Conservation (phyloP, 2,888 invertebrate species). For the Oscheius onirici region DNA sequence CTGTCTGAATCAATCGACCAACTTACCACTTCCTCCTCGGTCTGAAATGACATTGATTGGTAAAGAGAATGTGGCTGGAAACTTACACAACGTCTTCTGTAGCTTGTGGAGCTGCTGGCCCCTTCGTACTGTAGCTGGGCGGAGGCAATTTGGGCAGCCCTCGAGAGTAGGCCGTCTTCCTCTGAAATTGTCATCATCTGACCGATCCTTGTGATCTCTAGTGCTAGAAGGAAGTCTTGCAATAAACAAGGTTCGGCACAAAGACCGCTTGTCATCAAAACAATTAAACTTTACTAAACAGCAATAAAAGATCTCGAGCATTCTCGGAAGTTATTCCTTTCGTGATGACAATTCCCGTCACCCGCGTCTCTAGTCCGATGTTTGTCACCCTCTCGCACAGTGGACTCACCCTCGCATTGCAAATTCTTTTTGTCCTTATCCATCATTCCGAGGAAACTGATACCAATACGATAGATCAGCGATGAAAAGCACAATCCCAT, state of each 20-base stretch:
- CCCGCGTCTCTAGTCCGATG: constrained; percentile 20
- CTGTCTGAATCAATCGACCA: not conserved
- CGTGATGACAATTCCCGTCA: constrained; percentile 18
- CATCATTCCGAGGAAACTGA: constrained; percentile 13
- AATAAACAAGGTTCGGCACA: not conserved
- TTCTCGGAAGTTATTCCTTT: not conserved
- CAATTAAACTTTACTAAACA: no score
- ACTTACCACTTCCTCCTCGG: not conserved
- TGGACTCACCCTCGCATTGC: constrained; percentile 9
- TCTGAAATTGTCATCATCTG: constrained; percentile 23
- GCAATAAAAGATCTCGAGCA: no score
- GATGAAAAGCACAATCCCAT: constrained; percentile 24
- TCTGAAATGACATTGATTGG: not conserved
- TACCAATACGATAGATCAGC: not conserved
- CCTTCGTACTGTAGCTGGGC: constrained; percentile 8
- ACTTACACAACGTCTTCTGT: constrained; percentile 12
- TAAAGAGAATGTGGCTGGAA: not conserved
- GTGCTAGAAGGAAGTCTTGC: not conserved
- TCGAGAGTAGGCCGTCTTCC: constrained; percentile 21
- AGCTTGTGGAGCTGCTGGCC: constrained; percentile 2
- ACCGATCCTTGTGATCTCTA: not conserved
- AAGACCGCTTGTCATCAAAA: no score
- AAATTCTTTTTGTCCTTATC: constrained; percentile 5
- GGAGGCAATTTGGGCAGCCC: constrained; percentile 20
- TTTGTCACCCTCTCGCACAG: not conserved